Conservation (phyloP, 2,113 vertebrate species). For the Caranx melampygus region DNA sequence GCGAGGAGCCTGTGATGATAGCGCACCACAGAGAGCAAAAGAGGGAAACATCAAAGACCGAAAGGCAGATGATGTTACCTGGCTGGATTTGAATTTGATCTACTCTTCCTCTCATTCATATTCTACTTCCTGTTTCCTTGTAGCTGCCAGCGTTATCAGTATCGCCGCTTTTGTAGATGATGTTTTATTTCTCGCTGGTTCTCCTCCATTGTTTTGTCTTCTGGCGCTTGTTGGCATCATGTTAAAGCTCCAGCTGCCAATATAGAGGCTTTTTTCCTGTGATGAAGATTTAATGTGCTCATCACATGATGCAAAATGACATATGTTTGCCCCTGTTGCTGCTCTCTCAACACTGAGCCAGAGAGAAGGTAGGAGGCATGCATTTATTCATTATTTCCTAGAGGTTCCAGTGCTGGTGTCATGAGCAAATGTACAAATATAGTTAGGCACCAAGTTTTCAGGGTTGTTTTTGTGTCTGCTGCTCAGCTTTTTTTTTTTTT, state of each 20-base stretch:
- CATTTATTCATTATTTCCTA: slow-evolving; percentile 66
- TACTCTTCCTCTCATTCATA: slow-evolving; percentile 34
- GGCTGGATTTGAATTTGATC: slow-evolving; percentile 55
- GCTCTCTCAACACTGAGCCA: slow-evolving; percentile 46
- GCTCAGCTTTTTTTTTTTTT: neutral
- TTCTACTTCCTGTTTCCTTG: slow-evolving; percentile 49
- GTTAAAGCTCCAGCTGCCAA: slow-evolving; percentile 67
- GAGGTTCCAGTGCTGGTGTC: slow-evolving; percentile 41
- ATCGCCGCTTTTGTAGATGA: slow-evolving; percentile 7
- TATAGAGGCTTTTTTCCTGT: slow-evolving; percentile 68
- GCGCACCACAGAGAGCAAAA: slow-evolving; percentile 33
- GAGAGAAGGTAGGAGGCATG: slow-evolving; percentile 40
- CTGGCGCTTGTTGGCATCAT: slow-evolving; percentile 53
- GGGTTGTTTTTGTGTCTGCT: slow-evolving; percentile 6
- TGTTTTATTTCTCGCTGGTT: slow-evolving; percentile 15
- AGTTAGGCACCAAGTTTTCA: slow-evolving; percentile 26
- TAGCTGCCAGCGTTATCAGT: slow-evolving; percentile 10
- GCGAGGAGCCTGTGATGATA: slow-evolving; percentile 55
- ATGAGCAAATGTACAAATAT: slow-evolving; percentile 39
- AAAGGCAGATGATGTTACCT: slow-evolving; percentile 44
- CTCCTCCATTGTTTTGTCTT: slow-evolving; percentile 51
- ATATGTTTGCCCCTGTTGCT: slow-evolving; percentile 69
- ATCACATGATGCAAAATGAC: slow-evolving; percentile 61
- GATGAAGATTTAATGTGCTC: slow-evolving; percentile 77
- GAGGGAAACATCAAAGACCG: slow-evolving; percentile 51